A percentile compares a stretch with the other conserved stretches of the same genome.
These are phyloP conservation scores for Phortica variegata DNA, from an alignment of 1,140 invertebrate genomes.

Conservation along the genomic window DNA sequence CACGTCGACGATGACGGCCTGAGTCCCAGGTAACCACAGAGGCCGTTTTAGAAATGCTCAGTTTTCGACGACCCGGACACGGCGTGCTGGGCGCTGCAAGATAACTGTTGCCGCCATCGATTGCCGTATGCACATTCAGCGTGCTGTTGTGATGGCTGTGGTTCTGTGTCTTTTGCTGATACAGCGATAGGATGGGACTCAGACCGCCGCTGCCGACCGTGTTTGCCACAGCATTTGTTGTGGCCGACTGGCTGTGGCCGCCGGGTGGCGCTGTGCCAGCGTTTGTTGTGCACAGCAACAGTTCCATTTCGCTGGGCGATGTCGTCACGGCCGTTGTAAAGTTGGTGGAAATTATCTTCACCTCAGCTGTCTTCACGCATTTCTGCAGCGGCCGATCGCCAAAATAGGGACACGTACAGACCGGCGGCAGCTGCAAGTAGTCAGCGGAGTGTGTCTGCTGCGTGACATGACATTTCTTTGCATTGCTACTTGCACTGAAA, in stretches of 20 bases:
- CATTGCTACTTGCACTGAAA: constrained; percentile 3
- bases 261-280: constrained; percentile 7
- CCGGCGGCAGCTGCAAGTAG: constrained; percentile 65
- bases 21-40: constrained; percentile 67
- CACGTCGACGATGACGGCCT: constrained; percentile 58
- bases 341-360: constrained; percentile 60
- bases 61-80: constrained; percentile 34
- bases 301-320: constrained; percentile 44
- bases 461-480: constrained; percentile 7
- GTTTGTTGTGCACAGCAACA: constrained; percentile 28
- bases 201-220: too few species aligned
- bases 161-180: constrained; percentile 6
- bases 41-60: constrained; percentile 52
- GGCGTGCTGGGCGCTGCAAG: constrained; percentile 39
- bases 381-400: constrained; percentile 62
- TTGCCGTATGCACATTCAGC: constrained; percentile 26
- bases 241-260: constrained; percentile 5
- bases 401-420: constrained; percentile 78
- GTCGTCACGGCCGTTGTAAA: constrained; percentile 40
- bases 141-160: constrained; percentile 14
- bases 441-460: constrained; percentile 36
- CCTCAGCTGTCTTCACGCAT: constrained; percentile 57
- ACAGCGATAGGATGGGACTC: constrained; percentile 23
- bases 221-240: constrained; percentile 3
- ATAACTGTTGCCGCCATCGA: constrained; percentile 23